Evolutionary conservation across 1,140 invertebrate species (phyloP).

Genomic region (Drosophila orena): DNA sequence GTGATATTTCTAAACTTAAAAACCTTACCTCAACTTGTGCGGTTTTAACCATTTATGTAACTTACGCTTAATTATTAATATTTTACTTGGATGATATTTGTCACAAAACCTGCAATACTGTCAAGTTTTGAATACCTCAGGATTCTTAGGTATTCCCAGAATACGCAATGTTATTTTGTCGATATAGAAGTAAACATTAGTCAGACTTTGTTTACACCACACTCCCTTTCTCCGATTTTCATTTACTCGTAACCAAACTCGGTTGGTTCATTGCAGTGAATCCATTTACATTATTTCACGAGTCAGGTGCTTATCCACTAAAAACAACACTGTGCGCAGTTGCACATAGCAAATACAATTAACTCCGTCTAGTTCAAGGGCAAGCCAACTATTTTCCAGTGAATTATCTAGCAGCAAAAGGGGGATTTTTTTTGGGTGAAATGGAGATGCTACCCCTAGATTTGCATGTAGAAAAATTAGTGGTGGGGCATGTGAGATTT

Average conservation of each 20-base stretch:
- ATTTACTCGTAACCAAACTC: constrained; percentile 1
- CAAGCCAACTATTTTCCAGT: background rate
- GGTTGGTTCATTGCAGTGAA: constrained; percentile 30
- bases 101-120: too few species aligned
- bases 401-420: background rate
- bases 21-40: too few species aligned
- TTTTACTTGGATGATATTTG: too few species aligned
- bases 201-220: constrained; percentile 1
- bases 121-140: too few species aligned
- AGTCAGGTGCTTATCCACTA: constrained; percentile 13
- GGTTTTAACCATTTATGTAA: too few species aligned
- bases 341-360: constrained; percentile 14
- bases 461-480: constrained; percentile 23
- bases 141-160: too few species aligned
- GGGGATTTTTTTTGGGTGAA: constrained; percentile 22
- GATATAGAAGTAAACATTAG: background rate
- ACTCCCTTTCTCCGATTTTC: background rate
- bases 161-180: too few species aligned
- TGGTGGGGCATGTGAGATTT: constrained; percentile 3
- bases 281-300: constrained; percentile 42
- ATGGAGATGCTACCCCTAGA: constrained; percentile 8
- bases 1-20: too few species aligned
- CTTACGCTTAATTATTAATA: too few species aligned
- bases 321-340: background rate
- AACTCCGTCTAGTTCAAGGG: constrained; percentile 26